Conservation (phyloP, 2,888 invertebrate genomes). For the Rhamnusium bicolor region DNA sequence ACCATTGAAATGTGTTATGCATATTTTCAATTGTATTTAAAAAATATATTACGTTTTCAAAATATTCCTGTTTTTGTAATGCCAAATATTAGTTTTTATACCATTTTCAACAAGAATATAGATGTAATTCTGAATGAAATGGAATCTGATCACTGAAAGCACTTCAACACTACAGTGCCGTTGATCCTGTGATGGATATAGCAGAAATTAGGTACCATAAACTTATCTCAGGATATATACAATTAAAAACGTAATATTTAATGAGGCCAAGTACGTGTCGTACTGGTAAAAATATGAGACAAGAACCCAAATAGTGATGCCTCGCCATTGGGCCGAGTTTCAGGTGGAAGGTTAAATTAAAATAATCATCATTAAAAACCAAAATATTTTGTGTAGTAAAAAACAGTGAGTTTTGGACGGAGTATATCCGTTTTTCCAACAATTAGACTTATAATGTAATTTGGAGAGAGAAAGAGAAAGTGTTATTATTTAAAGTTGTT, state of each 20-base stretch:
- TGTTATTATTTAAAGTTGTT: neutral
- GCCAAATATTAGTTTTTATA: no score
- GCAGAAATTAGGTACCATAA: no score
- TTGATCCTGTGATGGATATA: no score
- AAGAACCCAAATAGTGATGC: constrained; percentile 9
- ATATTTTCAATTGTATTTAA: no score
- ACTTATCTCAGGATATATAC: no score
- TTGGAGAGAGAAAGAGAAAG: neutral
- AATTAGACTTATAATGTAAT: neutral
- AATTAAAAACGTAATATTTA: neutral
- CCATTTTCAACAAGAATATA: no score
- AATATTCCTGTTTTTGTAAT: no score
- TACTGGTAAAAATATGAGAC: constrained; percentile 24
- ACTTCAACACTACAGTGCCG: no score
- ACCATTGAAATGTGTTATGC: no score
- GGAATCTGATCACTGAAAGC: no score
- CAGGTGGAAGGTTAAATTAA: neutral
- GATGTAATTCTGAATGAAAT: no score
- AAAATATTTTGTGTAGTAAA: neutral
- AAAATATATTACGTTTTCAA: no score
- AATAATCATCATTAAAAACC: neutral
- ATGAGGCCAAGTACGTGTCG: neutral
- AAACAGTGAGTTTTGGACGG: neutral
- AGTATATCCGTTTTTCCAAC: neutral
- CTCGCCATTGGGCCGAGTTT: neutral